Conservation (phyloP, 2,113 vertebrate species). For the Periophthalmus modestus region DNA sequence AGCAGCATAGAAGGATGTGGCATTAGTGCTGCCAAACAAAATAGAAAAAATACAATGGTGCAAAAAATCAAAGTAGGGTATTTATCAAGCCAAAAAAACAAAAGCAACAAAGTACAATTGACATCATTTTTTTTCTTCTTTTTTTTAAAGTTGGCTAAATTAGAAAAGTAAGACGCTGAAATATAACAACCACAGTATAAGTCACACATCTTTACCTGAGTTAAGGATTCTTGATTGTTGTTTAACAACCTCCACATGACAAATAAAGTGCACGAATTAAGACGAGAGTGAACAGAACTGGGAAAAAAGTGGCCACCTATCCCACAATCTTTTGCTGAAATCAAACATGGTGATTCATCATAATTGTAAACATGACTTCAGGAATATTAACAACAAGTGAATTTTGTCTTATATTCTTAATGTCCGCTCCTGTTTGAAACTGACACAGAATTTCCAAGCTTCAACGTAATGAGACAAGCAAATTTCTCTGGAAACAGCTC, state of each 20-base stretch:
- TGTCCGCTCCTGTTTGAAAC: constrained; percentile 74
- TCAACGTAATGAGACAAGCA: constrained; percentile 73
- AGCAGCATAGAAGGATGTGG: neutral
- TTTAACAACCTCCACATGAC: constrained; percentile 21
- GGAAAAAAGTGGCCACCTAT: neutral
- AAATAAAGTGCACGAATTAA: constrained; percentile 33
- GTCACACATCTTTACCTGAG: constrained; percentile 47
- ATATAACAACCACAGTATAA: neutral
- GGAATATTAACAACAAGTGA: neutral
- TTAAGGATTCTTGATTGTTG: constrained; percentile 5
- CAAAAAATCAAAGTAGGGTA: neutral
- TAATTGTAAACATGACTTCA: constrained; percentile 46
- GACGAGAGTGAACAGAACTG: constrained; percentile 2
- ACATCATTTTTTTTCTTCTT: no score
- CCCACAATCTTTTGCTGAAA: neutral
- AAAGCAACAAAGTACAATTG: neutral
- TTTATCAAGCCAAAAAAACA: neutral
- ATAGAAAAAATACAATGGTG: neutral
- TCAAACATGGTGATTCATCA: neutral
- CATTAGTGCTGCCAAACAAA: neutral
- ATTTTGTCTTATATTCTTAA: constrained; percentile 49
- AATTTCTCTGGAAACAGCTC: constrained; percentile 81
- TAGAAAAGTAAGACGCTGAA: neutral
- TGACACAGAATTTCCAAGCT: constrained; percentile 83
- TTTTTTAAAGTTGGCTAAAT: neutral